Evolutionary conservation across 2,113 vertebrate genomes (phyloP), one percentile per base, ranked within the genome.

Genomic region (Pelvicachromis taeniatus): DNA sequence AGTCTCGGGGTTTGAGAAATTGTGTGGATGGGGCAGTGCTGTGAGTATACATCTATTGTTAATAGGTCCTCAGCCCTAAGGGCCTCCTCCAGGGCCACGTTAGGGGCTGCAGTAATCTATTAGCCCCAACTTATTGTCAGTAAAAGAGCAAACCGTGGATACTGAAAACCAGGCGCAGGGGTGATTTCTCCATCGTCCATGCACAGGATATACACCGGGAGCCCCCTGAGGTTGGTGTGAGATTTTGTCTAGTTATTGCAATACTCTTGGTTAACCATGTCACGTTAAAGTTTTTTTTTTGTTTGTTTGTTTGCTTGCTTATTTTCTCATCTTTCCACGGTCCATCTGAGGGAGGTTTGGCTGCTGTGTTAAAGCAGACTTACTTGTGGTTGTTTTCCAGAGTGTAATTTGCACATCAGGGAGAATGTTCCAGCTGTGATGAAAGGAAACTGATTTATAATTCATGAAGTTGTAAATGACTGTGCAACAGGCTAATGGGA

Each of bases 391-490:
- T 91, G 86, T 91, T 94, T 90, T 92, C 85, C 65, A 54, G 77
- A 78, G 56, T 77, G 84, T 85, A 92, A 94, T 95, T 94, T 94
- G 92, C 92, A 92, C 84, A 89, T 92, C 77, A 90, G 91, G 89
- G 82, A 89, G 78, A 90, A 70, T 70, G 42, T 78, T 94, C 93
- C 88, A 91, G 91, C 91, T 94, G 93, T 35, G 94, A 95, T 95
- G 87, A 94, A 94, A 94, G 89, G 87, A 89, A 89, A 80, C 78
- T 59, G 52, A 92, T 94, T 94, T 88, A 94, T 95, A 94, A 95
- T 95, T 93, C 88, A 94, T 95, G 83, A 55, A 80, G 86, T 85
- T 92, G 87, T 94, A 94, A 94, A 93, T 95, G 88, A 80, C 82
- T 88, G 84, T 83, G 86, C 90, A 87, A 89, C 40, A 26, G 85